phyloP scores from a whole-genome alignment of 2,888 invertebrate genomes.

The Loripinus fragilis region DNA sequence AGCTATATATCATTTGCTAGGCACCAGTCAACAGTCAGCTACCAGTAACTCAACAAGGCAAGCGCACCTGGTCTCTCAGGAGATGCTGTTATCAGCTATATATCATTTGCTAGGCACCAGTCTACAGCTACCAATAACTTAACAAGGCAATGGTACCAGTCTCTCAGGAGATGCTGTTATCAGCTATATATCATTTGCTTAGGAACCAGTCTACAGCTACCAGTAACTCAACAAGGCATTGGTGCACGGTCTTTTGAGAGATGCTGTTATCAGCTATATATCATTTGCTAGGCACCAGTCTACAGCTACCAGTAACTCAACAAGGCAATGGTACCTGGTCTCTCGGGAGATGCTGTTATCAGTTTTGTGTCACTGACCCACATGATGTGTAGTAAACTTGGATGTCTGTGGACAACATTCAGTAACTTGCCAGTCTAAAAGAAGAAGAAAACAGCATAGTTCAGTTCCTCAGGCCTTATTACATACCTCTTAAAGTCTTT shows the following conservation, averaged over 20 bases:
- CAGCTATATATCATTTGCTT: constrained; percentile 77
- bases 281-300: neutral
- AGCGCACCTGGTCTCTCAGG: constrained; percentile 79
- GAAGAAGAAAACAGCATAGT: constrained; percentile 2
- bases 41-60: constrained; percentile 80
- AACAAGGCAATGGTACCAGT: constrained; percentile 78
- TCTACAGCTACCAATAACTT: constrained; percentile 75
- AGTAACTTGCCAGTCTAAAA: constrained; percentile 74
- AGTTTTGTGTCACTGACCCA: constrained; percentile 78
- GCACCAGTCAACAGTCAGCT: constrained; percentile 18
- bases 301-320: constrained; percentile 77
- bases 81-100: constrained; percentile 79
- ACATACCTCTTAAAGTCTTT: too few species aligned
- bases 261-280: constrained; percentile 76
- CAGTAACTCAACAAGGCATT: constrained; percentile 79
- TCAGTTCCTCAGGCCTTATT: too few species aligned
- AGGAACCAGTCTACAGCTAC: constrained; percentile 58
- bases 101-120: neutral
- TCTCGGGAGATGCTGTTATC: constrained; percentile 80
- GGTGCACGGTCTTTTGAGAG: constrained; percentile 79
- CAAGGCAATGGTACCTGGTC: constrained; percentile 77
- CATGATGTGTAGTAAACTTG: constrained; percentile 78
- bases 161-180: constrained; percentile 80
- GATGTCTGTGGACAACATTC: constrained; percentile 77
- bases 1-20: too few species aligned